Percentiles rank a stretch among this genome's conserved stretches.
Evolutionary conservation across 2,113 vertebrate genomes (phyloP).

Genomic region (Mus musculus): DNA sequence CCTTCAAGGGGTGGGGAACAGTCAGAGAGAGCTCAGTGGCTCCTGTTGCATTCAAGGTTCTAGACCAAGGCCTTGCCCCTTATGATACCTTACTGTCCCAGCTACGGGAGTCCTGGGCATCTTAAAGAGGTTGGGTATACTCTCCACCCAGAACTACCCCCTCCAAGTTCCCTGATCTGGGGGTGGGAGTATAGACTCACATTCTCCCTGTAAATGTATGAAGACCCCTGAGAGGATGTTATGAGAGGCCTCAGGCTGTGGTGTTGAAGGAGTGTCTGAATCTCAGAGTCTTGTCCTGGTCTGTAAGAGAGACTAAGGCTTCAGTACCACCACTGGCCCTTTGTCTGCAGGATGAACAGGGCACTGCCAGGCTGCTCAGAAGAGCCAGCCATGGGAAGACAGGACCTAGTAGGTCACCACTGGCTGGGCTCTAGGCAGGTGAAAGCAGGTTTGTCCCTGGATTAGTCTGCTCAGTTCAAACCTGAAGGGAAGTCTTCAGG

Average conservation of each 20-base stretch:
- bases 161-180: fast-evolving
- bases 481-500: background rate
- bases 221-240: background rate
- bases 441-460: background rate
- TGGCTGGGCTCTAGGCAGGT: background rate
- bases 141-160: fast-evolving
- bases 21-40: background rate
- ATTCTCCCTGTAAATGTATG: background rate
- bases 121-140: fast-evolving
- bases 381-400: fast-evolving
- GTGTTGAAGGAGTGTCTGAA: background rate
- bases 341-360: background rate
- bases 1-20: fast-evolving
- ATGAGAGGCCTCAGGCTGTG: background rate
- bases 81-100: background rate
- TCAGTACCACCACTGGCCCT: background rate
- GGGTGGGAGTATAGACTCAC: fast-evolving
- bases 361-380: background rate
- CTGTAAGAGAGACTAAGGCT: background rate
- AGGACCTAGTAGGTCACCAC: background rate
- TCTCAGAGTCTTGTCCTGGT: background rate
- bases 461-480: background rate
- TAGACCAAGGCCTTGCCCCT: no score
- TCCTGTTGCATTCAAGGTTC: background rate
- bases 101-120: background rate